phyloP scores from a whole-genome alignment of 2,888 invertebrate genomes.

The Odontocerum albicorne region DNA sequence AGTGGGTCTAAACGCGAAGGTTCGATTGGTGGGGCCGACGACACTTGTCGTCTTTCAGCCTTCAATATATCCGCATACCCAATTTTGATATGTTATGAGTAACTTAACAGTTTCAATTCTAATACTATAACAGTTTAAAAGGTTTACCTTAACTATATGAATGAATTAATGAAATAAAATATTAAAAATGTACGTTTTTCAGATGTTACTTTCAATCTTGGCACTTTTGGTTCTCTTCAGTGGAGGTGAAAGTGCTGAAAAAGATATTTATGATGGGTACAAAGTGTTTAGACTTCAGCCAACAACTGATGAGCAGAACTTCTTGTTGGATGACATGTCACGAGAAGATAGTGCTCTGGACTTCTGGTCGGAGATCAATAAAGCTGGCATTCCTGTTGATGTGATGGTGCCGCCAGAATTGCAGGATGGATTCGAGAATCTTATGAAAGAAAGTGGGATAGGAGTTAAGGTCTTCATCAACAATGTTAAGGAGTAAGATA shows the following conservation, averaged over 20 bases:
- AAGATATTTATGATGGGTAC: conserved; percentile 37
- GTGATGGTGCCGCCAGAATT: conserved; percentile 53
- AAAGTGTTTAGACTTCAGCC: conserved; percentile 59
- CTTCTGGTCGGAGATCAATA: conserved; percentile 52
- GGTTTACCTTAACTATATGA: too few species aligned
- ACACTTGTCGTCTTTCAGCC: too few species aligned
- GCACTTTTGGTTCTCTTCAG: background rate
- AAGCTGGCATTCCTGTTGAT: conserved; percentile 50
- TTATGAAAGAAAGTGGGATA: conserved; percentile 45
- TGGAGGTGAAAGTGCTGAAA: background rate
- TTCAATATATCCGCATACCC: too few species aligned
- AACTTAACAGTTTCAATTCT: too few species aligned
- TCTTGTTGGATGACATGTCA: conserved; percentile 52
- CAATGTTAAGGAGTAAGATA: conserved; percentile 55
- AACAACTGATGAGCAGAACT: conserved; percentile 50
- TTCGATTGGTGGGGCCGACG: too few species aligned
- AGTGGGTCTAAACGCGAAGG: too few species aligned
- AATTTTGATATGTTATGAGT: too few species aligned
- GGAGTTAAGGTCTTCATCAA: conserved; percentile 48
- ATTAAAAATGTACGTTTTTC: background rate
- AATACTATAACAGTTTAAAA: too few species aligned
- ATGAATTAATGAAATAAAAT: background rate
- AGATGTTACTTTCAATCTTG: background rate
- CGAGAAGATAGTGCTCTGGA: conserved; percentile 42
- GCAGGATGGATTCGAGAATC: conserved; percentile 47